Conservation (phyloP, 2,797 vertebrate genomes). For the Potorous gilbertii region DNA sequence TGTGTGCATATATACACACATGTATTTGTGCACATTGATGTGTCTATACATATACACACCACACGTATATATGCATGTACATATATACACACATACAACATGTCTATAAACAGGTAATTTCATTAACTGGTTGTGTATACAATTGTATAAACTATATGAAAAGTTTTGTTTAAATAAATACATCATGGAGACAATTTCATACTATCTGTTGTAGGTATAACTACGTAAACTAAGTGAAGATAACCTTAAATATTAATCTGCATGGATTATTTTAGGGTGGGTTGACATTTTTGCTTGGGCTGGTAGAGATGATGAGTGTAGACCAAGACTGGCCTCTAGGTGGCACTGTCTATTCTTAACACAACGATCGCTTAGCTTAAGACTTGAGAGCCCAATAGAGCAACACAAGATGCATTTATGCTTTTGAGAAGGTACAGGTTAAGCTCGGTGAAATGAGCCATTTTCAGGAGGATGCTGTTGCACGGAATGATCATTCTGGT, state of each 20-base stretch:
- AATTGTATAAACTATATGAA: neutral
- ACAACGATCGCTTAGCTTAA: neutral
- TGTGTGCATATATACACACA: too few relatives aligned
- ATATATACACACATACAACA: too few relatives aligned
- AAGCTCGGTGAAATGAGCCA: constrained; percentile 81
- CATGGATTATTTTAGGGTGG: constrained; percentile 26
- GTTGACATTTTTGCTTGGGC: neutral
- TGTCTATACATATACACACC: too few relatives aligned
- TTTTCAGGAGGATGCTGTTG: constrained; percentile 81
- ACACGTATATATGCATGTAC: too few relatives aligned
- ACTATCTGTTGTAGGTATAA: neutral
- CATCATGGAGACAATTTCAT: neutral
- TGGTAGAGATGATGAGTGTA: neutral
- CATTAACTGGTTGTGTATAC: neutral
- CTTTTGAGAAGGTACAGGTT: constrained; percentile 75
- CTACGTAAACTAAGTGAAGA: neutral
- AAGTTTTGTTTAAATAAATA: neutral
- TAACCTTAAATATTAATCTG: neutral
- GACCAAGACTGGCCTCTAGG: constrained; percentile 77
- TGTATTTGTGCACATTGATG: too few relatives aligned
- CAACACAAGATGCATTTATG: constrained; percentile 34
- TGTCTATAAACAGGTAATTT: neutral
- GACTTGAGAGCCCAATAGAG: neutral
- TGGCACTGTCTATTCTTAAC: constrained; percentile 84
- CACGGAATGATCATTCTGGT: constrained; percentile 73